These are phyloP conservation scores for Monopterus albus DNA, from an alignment of 2,113 vertebrate species.

Conservation along the genomic window DNA sequence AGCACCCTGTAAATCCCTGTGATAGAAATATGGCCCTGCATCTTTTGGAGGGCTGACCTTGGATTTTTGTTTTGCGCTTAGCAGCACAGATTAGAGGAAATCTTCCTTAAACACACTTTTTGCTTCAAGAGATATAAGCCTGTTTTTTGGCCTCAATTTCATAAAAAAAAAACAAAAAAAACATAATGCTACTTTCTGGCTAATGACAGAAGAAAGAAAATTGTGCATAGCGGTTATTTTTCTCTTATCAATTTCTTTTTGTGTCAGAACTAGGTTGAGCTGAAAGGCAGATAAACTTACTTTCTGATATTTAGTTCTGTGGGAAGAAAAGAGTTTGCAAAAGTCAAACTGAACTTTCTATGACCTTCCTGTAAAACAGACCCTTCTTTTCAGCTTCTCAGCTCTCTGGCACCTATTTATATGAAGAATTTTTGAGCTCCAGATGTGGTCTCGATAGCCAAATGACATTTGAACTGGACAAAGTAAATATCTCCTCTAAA, in stretches of 20 bases:
- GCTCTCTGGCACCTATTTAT: not conserved
- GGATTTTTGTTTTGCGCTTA: constrained; percentile 71
- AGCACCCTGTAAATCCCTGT: constrained; percentile 45
- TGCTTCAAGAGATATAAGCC: constrained; percentile 70
- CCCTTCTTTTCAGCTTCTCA: not conserved
- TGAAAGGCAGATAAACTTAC: constrained; percentile 57
- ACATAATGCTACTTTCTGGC: constrained; percentile 55
- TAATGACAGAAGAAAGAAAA: constrained; percentile 60
- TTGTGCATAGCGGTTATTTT: constrained; percentile 26
- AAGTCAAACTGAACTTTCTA: constrained; percentile 55
- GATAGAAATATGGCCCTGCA: constrained; percentile 51
- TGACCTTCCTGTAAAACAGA: constrained; percentile 30
- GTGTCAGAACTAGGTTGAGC: constrained; percentile 66
- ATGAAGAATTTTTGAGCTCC: constrained; percentile 1
- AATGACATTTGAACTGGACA: constrained; percentile 1
- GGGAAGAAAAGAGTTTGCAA: constrained; percentile 46
- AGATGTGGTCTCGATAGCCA: not conserved
- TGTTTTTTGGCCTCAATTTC: constrained; percentile 66
- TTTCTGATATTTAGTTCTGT: constrained; percentile 40
- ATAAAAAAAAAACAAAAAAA: constrained; percentile 58
- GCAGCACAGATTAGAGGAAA: constrained; percentile 80
- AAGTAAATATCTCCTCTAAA: not conserved
- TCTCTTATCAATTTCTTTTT: constrained; percentile 52
- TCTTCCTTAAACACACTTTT: constrained; percentile 79
- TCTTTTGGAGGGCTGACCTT: constrained; percentile 78